These are phyloP conservation scores for Anabacerthia variegaticeps DNA, from an alignment of 2,797 vertebrate genomes.

Conservation along the genomic window DNA sequence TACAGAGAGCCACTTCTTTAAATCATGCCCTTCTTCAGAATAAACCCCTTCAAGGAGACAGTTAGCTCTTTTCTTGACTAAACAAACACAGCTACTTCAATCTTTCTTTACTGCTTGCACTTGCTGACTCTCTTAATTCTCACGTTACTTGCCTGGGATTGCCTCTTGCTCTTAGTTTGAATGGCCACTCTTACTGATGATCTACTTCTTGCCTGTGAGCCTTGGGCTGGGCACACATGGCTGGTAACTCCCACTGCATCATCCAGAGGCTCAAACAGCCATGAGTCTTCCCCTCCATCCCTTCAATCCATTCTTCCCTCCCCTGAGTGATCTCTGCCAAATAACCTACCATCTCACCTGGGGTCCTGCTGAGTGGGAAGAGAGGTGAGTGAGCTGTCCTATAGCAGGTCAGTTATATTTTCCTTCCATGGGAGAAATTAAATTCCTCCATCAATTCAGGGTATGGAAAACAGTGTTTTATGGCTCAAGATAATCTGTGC, in stretches of 20 bases:
- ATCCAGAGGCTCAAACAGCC: background rate
- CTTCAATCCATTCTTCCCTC: background rate
- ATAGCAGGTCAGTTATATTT: background rate
- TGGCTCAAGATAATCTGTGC: background rate
- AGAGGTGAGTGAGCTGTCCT: background rate
- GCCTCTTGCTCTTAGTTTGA: background rate
- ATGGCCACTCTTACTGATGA: background rate
- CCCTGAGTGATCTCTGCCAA: background rate
- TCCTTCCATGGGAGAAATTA: background rate
- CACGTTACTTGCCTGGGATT: background rate
- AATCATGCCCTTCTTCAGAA: background rate
- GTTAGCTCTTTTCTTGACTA: background rate
- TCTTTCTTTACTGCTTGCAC: background rate
- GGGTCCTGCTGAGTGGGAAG: background rate
- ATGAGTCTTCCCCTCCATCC: background rate
- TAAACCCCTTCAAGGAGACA: background rate
- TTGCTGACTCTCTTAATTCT: background rate
- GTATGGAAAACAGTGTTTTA: background rate
- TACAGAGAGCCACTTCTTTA: background rate
- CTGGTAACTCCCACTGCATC: background rate
- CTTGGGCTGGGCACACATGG: background rate
- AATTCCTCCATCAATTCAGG: background rate
- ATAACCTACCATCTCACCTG: background rate
- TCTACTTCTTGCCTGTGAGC: background rate
- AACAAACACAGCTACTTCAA: background rate